Base-by-base conservation (phyloP, 35 echinoderm and acorn worm species). In the Ptychodera flava region DNA sequence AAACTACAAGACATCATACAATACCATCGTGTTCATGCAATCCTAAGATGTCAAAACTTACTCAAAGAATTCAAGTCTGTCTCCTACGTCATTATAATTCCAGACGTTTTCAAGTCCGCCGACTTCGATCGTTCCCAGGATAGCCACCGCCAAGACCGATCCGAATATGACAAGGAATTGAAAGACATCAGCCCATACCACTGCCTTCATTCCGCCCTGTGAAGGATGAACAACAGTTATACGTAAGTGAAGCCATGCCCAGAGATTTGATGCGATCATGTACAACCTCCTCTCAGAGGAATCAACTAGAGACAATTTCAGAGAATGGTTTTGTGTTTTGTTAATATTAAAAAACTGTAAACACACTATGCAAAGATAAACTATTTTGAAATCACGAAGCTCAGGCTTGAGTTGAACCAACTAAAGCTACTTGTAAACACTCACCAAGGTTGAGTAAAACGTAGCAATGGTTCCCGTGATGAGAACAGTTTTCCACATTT, bases 181-280 rank as follows among this genome's bases (percentile, higher is more conserved):
- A 16, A 92, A 34, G 6, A 92, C 91, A 37, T 92, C 91, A 1
- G 91, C 89, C 91, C 91, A 92, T 10, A 92, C 85, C 27, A 92
- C 86, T 29, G 91, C 86, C 37, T 89, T 92, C 91, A 92, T 92
- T 0, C 91, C 91, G 38, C 91, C 91, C 91, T 92, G 77, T 32
- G 29, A 22, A 32, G 75, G 15, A 15, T 15, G 15, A n/a, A 15
- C 15, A 15, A 77, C 75, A 77, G 75, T 77, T 77, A 77, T 15
- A 15, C n/a, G 15, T 15, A 77, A 15, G 75, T 77, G 15, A 77
- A 77, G n/a, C n/a, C n/a, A 77, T 15, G n/a, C 75, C n/a, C 75
- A 15, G 15, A 15, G 75, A n/a, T n/a, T 15, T 15, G 15, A n/a
- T n/a, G n/a, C 15, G 15, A 77, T 77, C n/a, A 15, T n/a, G n/a